Evolutionary conservation across 1,140 invertebrate species (phyloP).

Genomic region (Lethrus apterus): DNA sequence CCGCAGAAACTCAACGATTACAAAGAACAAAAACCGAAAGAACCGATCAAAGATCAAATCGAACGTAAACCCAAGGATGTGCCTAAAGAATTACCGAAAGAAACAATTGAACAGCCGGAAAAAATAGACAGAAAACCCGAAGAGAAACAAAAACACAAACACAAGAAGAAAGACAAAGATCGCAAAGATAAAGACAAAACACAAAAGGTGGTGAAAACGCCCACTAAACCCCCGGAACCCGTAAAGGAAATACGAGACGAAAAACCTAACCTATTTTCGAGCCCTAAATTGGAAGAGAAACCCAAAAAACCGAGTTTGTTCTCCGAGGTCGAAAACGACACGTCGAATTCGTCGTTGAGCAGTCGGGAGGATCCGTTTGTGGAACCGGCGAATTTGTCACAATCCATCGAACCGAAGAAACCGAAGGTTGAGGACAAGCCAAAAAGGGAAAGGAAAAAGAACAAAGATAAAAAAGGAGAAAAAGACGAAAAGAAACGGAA

Average conservation of each 20-base stretch:
- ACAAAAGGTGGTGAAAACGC: constrained; percentile 11
- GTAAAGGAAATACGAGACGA: constrained; percentile 14
- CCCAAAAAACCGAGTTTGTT: constrained; percentile 16
- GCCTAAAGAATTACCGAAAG: constrained; percentile 20
- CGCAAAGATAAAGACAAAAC: constrained; percentile 27
- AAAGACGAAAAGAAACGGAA: constrained; percentile 43
- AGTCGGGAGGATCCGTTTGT: constrained; percentile 12
- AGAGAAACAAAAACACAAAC: constrained; percentile 33
- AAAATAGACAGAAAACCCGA: constrained; percentile 14
- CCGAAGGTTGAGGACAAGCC: constrained; percentile 2
- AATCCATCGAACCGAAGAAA: constrained; percentile 17
- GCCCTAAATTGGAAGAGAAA: constrained; percentile 22
- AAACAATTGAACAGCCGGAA: constrained; percentile 11
- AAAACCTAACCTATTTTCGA: constrained; percentile 15
- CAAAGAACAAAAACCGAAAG: constrained; percentile 29
- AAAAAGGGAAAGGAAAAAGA: constrained; percentile 21
- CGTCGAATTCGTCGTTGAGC: constrained; percentile 20
- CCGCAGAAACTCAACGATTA: constrained; percentile 22
- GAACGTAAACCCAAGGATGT: constrained; percentile 29
- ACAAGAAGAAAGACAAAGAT: constrained; percentile 34
- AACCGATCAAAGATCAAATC: constrained; percentile 19
- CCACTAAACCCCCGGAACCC: constrained; percentile 7
- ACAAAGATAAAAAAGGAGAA: constrained; percentile 48
- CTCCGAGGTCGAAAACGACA: constrained; percentile 14
- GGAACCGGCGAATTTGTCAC: constrained; percentile 15